Evolutionary conservation across 2,113 vertebrate species (phyloP), one percentile per base, ranked within the genome.

Genomic region (Dromiciops gliroides): DNA sequence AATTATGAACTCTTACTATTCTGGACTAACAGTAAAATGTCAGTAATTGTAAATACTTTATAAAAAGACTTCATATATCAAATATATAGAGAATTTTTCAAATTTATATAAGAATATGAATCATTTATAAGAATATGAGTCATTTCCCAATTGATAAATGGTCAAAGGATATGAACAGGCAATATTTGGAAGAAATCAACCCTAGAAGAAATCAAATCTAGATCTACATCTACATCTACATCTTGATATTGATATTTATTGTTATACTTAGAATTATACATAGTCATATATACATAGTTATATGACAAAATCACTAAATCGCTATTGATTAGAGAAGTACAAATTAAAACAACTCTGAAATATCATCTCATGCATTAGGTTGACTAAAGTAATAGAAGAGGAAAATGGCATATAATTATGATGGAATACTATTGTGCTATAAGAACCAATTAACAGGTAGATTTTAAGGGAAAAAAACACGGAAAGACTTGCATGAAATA

Each of bases 271-370:
- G n/a, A 51, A 51, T 51, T 51, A 51, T 51, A 10, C 50, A 51
- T 9, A 51, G 16, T 51, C 50, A 51, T 67, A 50, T 50, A 22
- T 3, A 53, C 50, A 50, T 12, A 7, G 9, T 12, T 26, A 90
- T 11, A 50, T 48, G n/a, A 89, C 49, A 89, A 91, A 44, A 51
- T 92, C 10, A 9, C 50, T 14, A 88, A 8, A 88, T 88, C 16
- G 48, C 4, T n/a, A 92, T 48, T 28, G 47, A 28, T 10, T 28
- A 90, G 56, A 8, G 14, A 50, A 90, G 53, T 50, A n/a, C 56
- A 92, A 90, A 90, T 67, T 31, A 94, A 92, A 94, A 90, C n/a
- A 4, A 91, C n/a, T 92, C 26, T 90, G 23, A 51, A 12, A 8
- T 48, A n/a, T 0, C 22, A 88, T 19, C 50, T 90, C 26, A 90